Evolutionary conservation across 2,113 vertebrate genomes (phyloP).

Genomic region (Australoheros scitulus): DNA sequence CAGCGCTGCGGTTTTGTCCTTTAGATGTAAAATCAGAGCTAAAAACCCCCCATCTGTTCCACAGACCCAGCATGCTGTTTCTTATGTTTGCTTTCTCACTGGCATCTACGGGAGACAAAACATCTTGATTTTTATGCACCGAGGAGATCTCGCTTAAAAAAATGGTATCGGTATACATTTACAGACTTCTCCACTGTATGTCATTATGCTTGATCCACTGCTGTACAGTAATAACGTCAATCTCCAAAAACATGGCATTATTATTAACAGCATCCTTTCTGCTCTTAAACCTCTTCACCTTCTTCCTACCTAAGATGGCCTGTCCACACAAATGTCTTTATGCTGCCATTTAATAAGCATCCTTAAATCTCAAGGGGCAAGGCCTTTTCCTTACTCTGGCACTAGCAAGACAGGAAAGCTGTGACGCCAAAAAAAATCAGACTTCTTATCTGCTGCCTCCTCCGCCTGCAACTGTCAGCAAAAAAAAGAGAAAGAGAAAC

Average conservation of each 20-base stretch:
- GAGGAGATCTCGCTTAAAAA: not conserved
- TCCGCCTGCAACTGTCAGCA: slow-evolving; percentile 65
- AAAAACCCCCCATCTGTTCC: slow-evolving; percentile 63
- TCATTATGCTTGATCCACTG: slow-evolving; percentile 25
- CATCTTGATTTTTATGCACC: not conserved
- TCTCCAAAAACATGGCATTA: slow-evolving; percentile 67
- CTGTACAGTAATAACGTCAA: slow-evolving; percentile 14
- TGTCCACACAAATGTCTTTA: slow-evolving; percentile 72
- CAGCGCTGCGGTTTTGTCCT: slow-evolving; percentile 63
- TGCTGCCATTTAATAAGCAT: slow-evolving; percentile 71
- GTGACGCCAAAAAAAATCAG: slow-evolving; percentile 50
- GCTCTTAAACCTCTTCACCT: slow-evolving; percentile 70
- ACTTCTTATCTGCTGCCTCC: slow-evolving; percentile 39
- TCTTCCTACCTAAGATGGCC: slow-evolving; percentile 51
- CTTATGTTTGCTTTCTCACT: slow-evolving; percentile 21
- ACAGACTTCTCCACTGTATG: not conserved
- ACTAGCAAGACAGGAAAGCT: slow-evolving; percentile 46
- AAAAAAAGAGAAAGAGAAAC: slow-evolving; percentile 41
- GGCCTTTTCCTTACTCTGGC: slow-evolving; percentile 47
- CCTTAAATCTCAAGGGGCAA: slow-evolving; percentile 54
- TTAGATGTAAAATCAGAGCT: slow-evolving; percentile 66
- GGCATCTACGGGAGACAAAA: not conserved
- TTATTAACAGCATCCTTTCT: slow-evolving; percentile 75
- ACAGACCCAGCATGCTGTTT: slow-evolving; percentile 28
- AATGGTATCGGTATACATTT: not conserved